These are phyloP conservation scores for Drosophila watanabei DNA, from an alignment of 1,140 invertebrate species.

Conservation along the genomic window DNA sequence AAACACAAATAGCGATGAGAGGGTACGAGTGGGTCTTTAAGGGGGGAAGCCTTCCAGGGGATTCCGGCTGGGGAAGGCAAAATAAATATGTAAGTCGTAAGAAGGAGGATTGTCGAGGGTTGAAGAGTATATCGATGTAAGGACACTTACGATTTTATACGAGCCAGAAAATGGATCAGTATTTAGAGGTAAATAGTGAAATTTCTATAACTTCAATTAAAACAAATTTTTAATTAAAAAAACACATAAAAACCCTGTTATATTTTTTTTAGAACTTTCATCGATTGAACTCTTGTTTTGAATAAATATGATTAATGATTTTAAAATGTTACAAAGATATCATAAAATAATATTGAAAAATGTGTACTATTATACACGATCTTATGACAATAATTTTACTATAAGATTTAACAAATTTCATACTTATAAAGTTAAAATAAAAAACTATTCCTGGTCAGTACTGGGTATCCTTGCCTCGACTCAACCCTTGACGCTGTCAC, in stretches of 20 bases:
- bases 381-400: background rate
- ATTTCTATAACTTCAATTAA: too few species aligned
- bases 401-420: too few species aligned
- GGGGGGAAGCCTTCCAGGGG: background rate
- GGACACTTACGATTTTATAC: background rate
- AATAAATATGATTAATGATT: too few species aligned
- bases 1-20: constrained; percentile 65
- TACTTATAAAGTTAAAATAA: too few species aligned
- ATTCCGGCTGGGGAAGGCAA: constrained; percentile 7
- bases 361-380: too few species aligned
- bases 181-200: background rate
- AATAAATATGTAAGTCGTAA: constrained; percentile 32
- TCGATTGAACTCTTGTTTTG: too few species aligned
- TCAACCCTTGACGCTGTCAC: background rate
- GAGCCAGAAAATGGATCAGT: background rate
- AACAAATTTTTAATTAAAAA: too few species aligned
- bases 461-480: constrained; percentile 25
- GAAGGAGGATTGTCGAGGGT: background rate
- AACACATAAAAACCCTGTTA: too few species aligned
- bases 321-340: too few species aligned
- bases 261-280: too few species aligned
- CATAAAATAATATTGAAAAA: too few species aligned
- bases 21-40: constrained; percentile 4
- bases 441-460: background rate
- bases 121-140: background rate